These are phyloP conservation scores for Anguilla megastoma DNA, from an alignment of 2,797 vertebrate genomes.

Conservation along the genomic window DNA sequence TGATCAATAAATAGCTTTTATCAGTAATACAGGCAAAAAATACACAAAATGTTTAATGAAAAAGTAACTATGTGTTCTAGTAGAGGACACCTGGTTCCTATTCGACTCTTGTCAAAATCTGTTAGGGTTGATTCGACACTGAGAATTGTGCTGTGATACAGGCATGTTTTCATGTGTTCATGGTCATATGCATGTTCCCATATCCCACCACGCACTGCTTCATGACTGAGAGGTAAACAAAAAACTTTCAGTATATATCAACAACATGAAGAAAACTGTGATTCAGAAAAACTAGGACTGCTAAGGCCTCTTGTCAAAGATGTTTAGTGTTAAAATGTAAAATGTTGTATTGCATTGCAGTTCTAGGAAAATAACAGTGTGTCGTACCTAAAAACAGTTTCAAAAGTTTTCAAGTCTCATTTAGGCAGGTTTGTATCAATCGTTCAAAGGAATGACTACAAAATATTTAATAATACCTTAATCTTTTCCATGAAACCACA, in stretches of 20 bases:
- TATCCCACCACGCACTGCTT: not conserved
- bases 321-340: not conserved
- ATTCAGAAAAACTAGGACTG: not conserved
- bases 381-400: conserved; percentile 41
- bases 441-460: conserved; percentile 51
- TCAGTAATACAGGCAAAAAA: not conserved
- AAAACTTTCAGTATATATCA: not conserved
- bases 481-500: conserved; percentile 40
- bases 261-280: not conserved
- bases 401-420: conserved; percentile 46
- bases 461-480: conserved; percentile 47
- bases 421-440: conserved; percentile 44
- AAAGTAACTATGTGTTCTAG: not conserved
- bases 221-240: not conserved
- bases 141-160: not conserved
- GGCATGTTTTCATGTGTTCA: not conserved
- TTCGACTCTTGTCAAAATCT: not conserved
- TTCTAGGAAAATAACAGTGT: conserved; percentile 38
- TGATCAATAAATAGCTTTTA: not conserved
- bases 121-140: not conserved
- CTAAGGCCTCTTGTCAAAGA: not conserved
- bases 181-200: not conserved
- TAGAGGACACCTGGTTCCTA: not conserved
- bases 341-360: conserved; percentile 43
- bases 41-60: not conserved